phyloP scores from a whole-genome alignment of 2,888 invertebrate genomes.

The Neoscelio sp. region DNA sequence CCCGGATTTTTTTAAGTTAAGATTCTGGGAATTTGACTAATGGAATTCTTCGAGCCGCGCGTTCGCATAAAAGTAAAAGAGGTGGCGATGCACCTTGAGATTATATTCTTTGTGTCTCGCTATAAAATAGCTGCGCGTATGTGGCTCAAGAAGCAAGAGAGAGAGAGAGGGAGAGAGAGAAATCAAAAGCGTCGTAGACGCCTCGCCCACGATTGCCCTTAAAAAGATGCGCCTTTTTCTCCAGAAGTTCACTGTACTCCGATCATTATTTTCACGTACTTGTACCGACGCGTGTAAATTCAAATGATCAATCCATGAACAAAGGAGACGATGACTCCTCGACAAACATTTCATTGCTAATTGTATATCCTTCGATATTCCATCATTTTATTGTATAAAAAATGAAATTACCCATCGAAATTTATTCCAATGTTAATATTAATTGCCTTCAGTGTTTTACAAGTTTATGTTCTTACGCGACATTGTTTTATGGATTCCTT shows the following conservation, averaged over 20 bases:
- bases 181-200: conserved; percentile 57
- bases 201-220: conserved; percentile 69
- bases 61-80: conserved; percentile 47
- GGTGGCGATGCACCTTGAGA: conserved; percentile 67
- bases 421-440: conserved; percentile 3
- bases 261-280: conserved; percentile 56
- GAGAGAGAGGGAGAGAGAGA: conserved; percentile 46
- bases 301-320: conserved; percentile 61
- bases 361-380: conserved; percentile 17
- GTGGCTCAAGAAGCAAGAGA: conserved; percentile 53
- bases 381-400: conserved; percentile 21
- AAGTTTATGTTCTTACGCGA: no score
- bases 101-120: conserved; percentile 64
- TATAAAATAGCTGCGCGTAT: conserved; percentile 52
- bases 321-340: conserved; percentile 58
- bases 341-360: conserved; percentile 20
- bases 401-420: background rate
- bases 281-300: conserved; percentile 51
- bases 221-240: conserved; percentile 62
- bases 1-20: conserved; percentile 24
- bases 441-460: background rate
- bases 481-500: no score
- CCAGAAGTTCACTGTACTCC: conserved; percentile 63
- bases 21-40: conserved; percentile 56
- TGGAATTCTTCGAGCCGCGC: conserved; percentile 45